Conservation (phyloP, 2,888 invertebrate species). For the Nezara viridula region DNA sequence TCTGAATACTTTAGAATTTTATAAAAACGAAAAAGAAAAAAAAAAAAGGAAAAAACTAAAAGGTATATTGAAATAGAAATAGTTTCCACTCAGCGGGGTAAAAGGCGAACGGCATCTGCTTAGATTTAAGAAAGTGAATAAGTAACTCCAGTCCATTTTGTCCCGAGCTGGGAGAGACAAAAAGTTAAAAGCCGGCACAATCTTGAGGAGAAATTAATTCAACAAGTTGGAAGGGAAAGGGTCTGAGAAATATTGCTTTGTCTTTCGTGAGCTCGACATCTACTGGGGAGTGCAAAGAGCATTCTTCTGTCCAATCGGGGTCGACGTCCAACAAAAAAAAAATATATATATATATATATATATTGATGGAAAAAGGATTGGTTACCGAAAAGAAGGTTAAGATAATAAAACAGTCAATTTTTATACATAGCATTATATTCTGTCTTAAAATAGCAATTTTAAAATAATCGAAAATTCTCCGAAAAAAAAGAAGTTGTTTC, state of each 20-base stretch:
- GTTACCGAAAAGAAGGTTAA: no score
- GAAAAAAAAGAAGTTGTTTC: no score
- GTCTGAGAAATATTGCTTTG: not conserved
- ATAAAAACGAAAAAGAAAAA: not conserved
- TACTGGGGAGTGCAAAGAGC: not conserved
- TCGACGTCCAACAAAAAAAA: not conserved
- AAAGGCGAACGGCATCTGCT: slow-evolving; percentile 33
- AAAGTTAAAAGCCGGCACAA: slow-evolving; percentile 37
- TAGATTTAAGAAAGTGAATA: not conserved
- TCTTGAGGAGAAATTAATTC: slow-evolving; percentile 36
- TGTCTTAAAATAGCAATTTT: no score
- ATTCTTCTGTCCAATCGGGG: not conserved
- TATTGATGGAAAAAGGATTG: no score
- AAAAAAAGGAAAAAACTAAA: not conserved
- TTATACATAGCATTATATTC: no score
- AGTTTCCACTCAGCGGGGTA: not conserved
- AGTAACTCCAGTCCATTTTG: not conserved
- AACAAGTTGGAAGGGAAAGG: not conserved
- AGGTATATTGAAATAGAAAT: not conserved
- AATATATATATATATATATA: no score
- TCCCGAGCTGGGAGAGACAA: not conserved
- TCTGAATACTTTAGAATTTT: not conserved
- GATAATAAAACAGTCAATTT: no score
- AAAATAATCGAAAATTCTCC: no score
- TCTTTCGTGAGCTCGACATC: not conserved